phyloP scores from a whole-genome alignment of 2,113 vertebrate species.

The Gopherus evgoodei region DNA sequence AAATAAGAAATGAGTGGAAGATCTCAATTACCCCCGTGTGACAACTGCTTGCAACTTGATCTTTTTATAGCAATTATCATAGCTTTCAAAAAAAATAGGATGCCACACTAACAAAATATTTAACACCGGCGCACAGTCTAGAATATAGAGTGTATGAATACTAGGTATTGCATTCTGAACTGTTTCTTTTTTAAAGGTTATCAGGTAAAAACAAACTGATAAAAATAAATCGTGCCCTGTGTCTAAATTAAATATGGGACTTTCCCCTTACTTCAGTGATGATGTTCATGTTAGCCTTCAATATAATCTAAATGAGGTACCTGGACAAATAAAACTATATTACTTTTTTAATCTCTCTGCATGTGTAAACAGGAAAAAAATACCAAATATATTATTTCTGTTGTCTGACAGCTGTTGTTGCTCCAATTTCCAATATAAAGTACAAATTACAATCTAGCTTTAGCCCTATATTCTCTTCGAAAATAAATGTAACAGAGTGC shows the following conservation, averaged over 20 bases:
- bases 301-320: background rate
- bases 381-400: background rate
- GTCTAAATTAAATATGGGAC: background rate
- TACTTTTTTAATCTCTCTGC: slow-evolving; percentile 6
- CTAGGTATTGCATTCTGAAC: background rate
- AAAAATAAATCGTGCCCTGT: background rate
- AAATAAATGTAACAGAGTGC: background rate
- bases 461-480: background rate
- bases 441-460: background rate
- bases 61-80: slow-evolving; percentile 73
- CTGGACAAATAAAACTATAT: slow-evolving; percentile 14
- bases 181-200: slow-evolving; percentile 16
- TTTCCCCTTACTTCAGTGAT: background rate
- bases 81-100: slow-evolving; percentile 73
- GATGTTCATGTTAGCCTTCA: background rate
- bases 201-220: slow-evolving; percentile 9
- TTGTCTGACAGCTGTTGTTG: background rate
- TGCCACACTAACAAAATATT: slow-evolving; percentile 54
- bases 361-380: background rate
- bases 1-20: slow-evolving; percentile 73
- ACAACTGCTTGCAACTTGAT: slow-evolving; percentile 72
- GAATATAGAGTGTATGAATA: slow-evolving; percentile 38
- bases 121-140: slow-evolving; percentile 4
- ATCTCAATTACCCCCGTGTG: slow-evolving; percentile 71
- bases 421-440: background rate